Evolutionary conservation across 92 coral and sea anemone species (phyloP).

Genomic region (Epizoanthus illoricatus): DNA sequence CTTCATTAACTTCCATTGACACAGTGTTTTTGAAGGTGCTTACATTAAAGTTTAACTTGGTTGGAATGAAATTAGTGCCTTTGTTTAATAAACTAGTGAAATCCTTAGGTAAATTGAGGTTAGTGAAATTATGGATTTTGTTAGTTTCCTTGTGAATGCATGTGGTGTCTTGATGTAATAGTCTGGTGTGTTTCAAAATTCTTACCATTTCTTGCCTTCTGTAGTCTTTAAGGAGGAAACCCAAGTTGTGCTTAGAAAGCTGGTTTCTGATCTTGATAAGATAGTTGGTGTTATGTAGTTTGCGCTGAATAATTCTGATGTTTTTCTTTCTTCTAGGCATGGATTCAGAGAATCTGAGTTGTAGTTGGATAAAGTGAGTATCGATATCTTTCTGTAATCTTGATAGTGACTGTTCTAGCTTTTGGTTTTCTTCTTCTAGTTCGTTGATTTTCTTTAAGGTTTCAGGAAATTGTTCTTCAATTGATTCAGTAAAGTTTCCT

Average conservation of each 20-base stretch:
- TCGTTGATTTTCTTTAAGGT: not conserved
- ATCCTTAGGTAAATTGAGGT: not conserved
- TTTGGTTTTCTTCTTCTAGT: no score
- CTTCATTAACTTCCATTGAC: not conserved
- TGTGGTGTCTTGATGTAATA: not conserved
- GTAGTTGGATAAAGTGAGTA: not conserved
- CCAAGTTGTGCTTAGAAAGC: not conserved
- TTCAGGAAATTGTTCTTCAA: not conserved
- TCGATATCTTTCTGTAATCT: not conserved
- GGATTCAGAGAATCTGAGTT: not conserved
- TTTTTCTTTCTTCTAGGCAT: not conserved
- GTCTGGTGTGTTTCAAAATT: not conserved
- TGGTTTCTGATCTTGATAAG: not conserved
- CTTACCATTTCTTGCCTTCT: not conserved
- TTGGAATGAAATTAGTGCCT: constrained; percentile 29
- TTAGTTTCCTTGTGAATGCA: not conserved
- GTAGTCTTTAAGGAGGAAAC: not conserved
- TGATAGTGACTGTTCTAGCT: not conserved
- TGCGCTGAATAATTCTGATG: not conserved
- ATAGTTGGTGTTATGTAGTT: not conserved
- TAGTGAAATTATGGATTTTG: constrained; percentile 31
- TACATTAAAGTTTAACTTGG: not conserved
- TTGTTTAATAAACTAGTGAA: constrained; percentile 2
- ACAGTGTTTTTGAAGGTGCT: not conserved
- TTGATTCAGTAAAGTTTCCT: not conserved